phyloP scores from a whole-genome alignment of 2,113 vertebrate species.

The Aldabrachelys gigantea region DNA sequence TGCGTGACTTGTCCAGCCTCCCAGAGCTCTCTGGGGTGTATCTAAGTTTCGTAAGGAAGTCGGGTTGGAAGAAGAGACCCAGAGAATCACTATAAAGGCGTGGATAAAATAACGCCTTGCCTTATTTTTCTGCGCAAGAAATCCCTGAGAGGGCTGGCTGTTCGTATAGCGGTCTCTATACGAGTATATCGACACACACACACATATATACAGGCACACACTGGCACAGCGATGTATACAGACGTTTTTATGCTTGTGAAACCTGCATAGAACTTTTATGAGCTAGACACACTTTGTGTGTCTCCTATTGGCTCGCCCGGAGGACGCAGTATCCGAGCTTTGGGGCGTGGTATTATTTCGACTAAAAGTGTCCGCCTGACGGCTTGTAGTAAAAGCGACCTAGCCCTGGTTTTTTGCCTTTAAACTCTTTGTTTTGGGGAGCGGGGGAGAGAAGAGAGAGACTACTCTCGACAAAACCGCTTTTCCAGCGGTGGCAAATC shows the following conservation, averaged over 20 bases:
- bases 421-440: not conserved
- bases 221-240: too few relatives aligned
- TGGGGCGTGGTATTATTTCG: not conserved
- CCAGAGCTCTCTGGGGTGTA: not conserved
- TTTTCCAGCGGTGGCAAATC: not conserved
- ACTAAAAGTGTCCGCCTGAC: too few relatives aligned
- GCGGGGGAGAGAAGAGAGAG: not conserved
- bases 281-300: not conserved
- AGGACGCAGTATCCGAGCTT: too few relatives aligned
- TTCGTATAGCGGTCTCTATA: too few relatives aligned
- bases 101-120: fast-evolving
- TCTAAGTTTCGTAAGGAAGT: too few relatives aligned
- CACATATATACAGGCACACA: too few relatives aligned
- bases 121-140: not conserved
- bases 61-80: too few relatives aligned
- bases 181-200: not conserved
- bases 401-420: not conserved
- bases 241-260: too few relatives aligned
- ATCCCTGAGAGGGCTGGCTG: not conserved
- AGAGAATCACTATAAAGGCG: not conserved
- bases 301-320: not conserved
- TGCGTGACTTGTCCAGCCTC: too few relatives aligned
- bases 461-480: not conserved
- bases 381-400: too few relatives aligned
- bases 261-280: not conserved